A percentile compares a stretch with the other conserved stretches of the same genome.
phyloP scores from a whole-genome alignment of 2,113 vertebrate genomes.

The Albula goreensis region DNA sequence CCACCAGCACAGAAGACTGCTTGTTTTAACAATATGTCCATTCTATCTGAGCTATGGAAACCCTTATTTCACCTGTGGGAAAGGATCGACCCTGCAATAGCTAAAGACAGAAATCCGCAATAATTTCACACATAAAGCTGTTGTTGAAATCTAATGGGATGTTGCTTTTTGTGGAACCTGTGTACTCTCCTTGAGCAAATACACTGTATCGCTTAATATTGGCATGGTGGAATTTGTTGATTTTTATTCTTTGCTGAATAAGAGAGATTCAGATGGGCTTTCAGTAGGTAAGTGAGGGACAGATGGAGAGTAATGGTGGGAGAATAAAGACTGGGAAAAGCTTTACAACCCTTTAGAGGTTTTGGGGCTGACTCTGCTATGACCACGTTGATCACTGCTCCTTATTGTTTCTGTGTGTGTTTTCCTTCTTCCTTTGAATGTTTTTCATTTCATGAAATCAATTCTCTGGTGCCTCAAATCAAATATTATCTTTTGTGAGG shows the following conservation, averaged over 20 bases:
- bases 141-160: neutral
- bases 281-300: neutral
- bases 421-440: neutral
- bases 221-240: neutral
- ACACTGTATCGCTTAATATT: neutral
- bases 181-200: no score
- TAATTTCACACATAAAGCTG: neutral
- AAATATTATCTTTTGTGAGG: neutral
- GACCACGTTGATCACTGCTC: no score
- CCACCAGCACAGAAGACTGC: neutral
- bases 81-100: neutral
- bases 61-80: neutral
- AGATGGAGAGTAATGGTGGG: neutral
- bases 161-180: no score
- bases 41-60: neutral
- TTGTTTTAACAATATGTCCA: neutral
- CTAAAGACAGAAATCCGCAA: neutral
- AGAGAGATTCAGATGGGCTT: neutral
- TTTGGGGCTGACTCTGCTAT: no score
- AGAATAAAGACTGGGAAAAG: neutral
- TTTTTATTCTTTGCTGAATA: neutral
- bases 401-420: neutral
- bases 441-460: neutral
- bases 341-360: no score
- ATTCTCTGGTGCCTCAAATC: neutral